These are phyloP conservation scores for Microctenopoma lineatum DNA, from an alignment of 2,797 vertebrate genomes.

Conservation along the genomic window DNA sequence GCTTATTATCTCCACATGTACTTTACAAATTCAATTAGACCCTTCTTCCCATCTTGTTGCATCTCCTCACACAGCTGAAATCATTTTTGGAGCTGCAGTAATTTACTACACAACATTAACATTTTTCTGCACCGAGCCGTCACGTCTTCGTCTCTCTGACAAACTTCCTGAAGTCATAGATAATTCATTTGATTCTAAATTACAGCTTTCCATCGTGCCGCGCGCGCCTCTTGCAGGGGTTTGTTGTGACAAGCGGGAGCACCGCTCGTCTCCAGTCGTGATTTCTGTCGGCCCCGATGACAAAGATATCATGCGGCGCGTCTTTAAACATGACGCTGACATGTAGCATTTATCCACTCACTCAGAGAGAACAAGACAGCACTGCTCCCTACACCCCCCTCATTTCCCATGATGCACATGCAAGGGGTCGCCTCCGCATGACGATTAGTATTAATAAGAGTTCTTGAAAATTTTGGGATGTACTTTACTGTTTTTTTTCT, in stretches of 20 bases:
- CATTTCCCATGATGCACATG: conserved; percentile 84
- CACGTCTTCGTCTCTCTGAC: conserved; percentile 71
- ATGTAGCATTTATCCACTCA: conserved; percentile 89
- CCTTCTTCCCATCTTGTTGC: conserved; percentile 52
- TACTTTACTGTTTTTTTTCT: conserved; percentile 45
- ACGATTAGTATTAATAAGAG: conserved; percentile 79
- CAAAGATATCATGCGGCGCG: conserved; percentile 90
- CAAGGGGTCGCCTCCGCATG: conserved; percentile 75
- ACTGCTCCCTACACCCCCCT: conserved; percentile 80
- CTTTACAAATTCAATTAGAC: conserved; percentile 74
- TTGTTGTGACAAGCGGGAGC: conserved; percentile 85
- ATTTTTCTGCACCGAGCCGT: conserved; percentile 66
- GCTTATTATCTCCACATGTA: conserved; percentile 65
- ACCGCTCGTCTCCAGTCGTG: conserved; percentile 80
- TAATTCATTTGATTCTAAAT: conserved; percentile 88
- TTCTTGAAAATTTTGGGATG: conserved; percentile 72
- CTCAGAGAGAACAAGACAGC: conserved; percentile 81
- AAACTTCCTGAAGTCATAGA: conserved; percentile 84
- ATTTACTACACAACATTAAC: conserved; percentile 73
- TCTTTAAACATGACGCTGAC: conserved; percentile 89
- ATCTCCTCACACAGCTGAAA: conserved; percentile 65
- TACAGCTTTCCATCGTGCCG: conserved; percentile 81
- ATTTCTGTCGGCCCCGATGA: conserved; percentile 84
- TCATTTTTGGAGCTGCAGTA: conserved; percentile 67
- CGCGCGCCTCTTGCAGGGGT: conserved; percentile 66